A percentile compares a stretch with the other conserved stretches of the same genome.
These are phyloP conservation scores for Gallinago media DNA, from an alignment of 2,113 vertebrate species.

Conservation along the genomic window DNA sequence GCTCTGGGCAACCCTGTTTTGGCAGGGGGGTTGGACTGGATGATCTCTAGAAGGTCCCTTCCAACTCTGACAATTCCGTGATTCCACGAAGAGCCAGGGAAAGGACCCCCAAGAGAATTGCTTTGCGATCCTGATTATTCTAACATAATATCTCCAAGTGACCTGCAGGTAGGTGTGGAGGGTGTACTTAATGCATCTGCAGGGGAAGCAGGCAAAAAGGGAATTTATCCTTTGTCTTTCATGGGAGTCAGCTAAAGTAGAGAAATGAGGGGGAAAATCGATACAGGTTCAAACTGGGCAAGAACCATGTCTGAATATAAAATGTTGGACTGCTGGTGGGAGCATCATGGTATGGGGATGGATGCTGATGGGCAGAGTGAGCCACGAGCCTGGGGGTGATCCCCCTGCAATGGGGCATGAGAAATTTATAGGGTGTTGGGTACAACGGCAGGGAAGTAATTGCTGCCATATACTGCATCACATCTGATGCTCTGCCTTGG, in stretches of 20 bases:
- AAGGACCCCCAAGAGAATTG: too few species aligned
- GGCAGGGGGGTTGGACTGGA: too few species aligned
- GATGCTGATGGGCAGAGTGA: not conserved
- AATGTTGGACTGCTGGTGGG: not conserved
- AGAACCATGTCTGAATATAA: not conserved
- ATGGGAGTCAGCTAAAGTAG: not conserved
- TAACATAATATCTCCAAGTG: too few species aligned
- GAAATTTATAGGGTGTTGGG: not conserved
- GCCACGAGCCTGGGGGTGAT: not conserved
- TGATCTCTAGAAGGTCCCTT: too few species aligned
- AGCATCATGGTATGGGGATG: rapidly evolving
- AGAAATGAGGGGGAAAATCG: not conserved
- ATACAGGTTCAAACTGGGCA: not conserved
- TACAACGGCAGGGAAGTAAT: not conserved
- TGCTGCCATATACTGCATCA: rapidly evolving
- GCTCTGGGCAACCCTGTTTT: too few species aligned
- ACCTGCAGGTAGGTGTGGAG: too few species aligned
- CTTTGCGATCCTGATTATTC: too few species aligned
- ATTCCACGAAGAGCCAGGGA: too few species aligned
- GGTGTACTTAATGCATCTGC: not conserved
- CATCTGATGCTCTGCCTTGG: not conserved
- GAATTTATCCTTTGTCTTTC: not conserved
- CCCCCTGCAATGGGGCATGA: not conserved
- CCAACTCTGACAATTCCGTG: too few species aligned
- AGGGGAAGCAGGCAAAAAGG: not conserved